Evolutionary conservation across 2,888 invertebrate species (phyloP), one percentile per base, ranked within the genome.

Genomic region (Apamea monoglypha): DNA sequence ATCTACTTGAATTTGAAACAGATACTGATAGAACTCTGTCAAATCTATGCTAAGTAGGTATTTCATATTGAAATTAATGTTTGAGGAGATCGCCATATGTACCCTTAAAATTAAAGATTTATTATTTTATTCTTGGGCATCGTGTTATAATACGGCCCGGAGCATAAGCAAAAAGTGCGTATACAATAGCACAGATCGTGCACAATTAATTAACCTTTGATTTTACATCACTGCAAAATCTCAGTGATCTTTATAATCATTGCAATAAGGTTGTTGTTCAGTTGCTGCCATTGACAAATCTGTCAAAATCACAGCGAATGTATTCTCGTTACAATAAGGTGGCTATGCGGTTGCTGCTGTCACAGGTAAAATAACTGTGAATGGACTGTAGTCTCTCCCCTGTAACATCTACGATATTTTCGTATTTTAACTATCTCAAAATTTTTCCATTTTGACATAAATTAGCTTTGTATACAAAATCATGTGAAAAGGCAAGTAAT

Each of bases 391-490:
- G 3, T 40, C 18, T 36, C 18, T 40, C 21, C 68, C 6, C 44
- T n/a, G 40, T 67, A 40, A 67, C 5, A 18, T 67, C 18, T n/a
- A 18, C 12, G n/a, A 18, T 44, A 68, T n/a, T 44, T 29, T 29
- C 5, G 29, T 1, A 7, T 8, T 67, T n/a, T 21, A 29, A 29
- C 7, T 29, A 21, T 12, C 29, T 29, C n/a, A 12, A 68, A 21
- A 29, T 29, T 3, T 18, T 63, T 63, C 50, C 29, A 50, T 32
- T 21, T 63, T 40, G 25, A 47, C 64, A 47, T 59, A 74, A 36
- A 40, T 69, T 63, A 7, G 10, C 64, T 72, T 73, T 80, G 66
- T 67, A 32, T n/a, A 53, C 50, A 74, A 67, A 80, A 74, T 59
- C 32, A 40, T 44, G 59, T 70, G 16, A 70, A 73, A 47, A 40